Conservation (phyloP, 2,888 invertebrate genomes). For the Nomada fabriciana region DNA sequence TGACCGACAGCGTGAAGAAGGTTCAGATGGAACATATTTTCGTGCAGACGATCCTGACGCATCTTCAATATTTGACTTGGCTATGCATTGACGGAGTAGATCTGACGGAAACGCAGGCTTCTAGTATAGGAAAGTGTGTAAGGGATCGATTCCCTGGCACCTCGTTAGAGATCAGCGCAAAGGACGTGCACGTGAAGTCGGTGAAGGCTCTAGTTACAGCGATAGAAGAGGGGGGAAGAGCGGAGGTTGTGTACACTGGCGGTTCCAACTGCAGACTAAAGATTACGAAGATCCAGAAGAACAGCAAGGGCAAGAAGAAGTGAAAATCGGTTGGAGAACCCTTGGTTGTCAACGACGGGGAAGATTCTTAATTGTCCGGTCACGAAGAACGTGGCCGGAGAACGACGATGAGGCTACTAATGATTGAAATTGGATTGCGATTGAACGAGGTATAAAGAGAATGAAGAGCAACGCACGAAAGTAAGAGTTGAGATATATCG, state of each 20-base stretch:
- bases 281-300: slow-evolving; percentile 78
- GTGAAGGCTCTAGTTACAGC: slow-evolving; percentile 81
- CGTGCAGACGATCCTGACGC: slow-evolving; percentile 79
- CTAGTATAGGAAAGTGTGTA: slow-evolving; percentile 81
- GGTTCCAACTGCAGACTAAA: slow-evolving; percentile 80
- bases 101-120: slow-evolving; percentile 79
- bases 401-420: not conserved
- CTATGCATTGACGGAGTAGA: slow-evolving; percentile 82
- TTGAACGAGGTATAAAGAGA: not conserved
- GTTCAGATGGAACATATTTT: slow-evolving; percentile 82
- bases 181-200: slow-evolving; percentile 81
- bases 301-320: slow-evolving; percentile 75
- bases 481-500: not conserved
- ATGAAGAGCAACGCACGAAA: not conserved
- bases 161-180: slow-evolving; percentile 81
- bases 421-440: slow-evolving; percentile 3
- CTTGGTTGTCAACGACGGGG: slow-evolving; percentile 32
- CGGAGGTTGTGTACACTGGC: slow-evolving; percentile 81
- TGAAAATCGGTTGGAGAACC: slow-evolving; percentile 47
- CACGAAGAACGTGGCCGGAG: slow-evolving; percentile 15
- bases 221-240: slow-evolving; percentile 81
- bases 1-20: slow-evolving; percentile 81
- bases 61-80: slow-evolving; percentile 81
- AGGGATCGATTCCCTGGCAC: slow-evolving; percentile 82
- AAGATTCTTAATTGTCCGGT: slow-evolving; percentile 10